Base-by-base conservation (phyloP, 2,113 vertebrate genomes). In the Patagioenas fasciata region DNA sequence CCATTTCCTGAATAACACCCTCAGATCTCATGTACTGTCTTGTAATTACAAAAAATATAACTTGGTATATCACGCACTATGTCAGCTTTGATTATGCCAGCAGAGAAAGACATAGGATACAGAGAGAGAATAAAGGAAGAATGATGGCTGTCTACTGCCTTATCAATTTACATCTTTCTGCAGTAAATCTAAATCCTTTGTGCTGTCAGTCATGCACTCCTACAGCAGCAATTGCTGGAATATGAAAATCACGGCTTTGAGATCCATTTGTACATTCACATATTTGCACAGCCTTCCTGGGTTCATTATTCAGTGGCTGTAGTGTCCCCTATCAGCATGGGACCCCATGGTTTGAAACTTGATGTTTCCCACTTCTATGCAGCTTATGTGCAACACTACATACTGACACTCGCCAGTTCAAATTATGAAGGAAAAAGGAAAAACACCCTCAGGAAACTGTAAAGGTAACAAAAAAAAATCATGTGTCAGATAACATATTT, bases 111-210 rank as follows among this genome's bases (percentile, higher is more conserved):
- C 77, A 64, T 32, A 69, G 73, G 80, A 89, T 94, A 85, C 50
- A 92, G 75, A 82, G 86, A 81, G 36, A 73, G 53, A 95, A 93
- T 87, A 92, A 96, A 95, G 44, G 53, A 82, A 81, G 82, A 96
- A 83, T 93, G 91, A 89, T 75, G 88, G 86, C 80, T 88, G 87
- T 89, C 81, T 90, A 72, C 72, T 29, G 83, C 48, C 88, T 96
- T 97, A 94, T 94, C 94, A 97, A 95, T 96, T 96, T 95, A 82
- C 85, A 93, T 95, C 92, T 94, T 67, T 96, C 94, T 88, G 50
- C 85, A 88, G 82, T 82, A 91, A 90, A 96, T 96, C 70, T 50
- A 78, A 82, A 57, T 78, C 91, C 54, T 96, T 86, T 81, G 64
- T 91, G 93, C 80, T 96, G 95, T 94, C 96, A 88, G 74, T 96